Percentiles rank a stretch among this genome's conserved stretches.
phyloP scores from a whole-genome alignment of 2,797 vertebrate genomes.

The Alfaro cultratus region DNA sequence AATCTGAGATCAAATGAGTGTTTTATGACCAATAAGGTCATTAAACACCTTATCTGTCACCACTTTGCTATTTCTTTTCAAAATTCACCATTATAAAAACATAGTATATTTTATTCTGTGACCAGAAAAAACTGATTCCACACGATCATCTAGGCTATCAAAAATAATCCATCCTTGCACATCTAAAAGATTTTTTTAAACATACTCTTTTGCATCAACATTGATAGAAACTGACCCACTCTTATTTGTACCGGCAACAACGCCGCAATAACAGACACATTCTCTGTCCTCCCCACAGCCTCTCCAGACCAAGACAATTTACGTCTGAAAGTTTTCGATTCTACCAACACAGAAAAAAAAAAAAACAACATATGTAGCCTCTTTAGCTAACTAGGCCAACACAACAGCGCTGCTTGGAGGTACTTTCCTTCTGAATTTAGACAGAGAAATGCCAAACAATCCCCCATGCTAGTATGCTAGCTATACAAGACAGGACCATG shows the following conservation, averaged over 20 bases:
- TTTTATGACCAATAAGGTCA: not conserved
- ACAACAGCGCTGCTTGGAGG: not conserved
- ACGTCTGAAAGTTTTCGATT: no score
- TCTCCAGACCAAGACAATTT: no score
- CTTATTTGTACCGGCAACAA: no score
- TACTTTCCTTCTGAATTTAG: not conserved
- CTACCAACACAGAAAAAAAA: not conserved
- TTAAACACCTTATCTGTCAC: no score
- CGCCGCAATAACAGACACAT: no score
- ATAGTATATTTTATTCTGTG: no score
- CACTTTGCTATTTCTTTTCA: not conserved
- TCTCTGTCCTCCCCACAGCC: no score
- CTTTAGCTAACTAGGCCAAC: not conserved
- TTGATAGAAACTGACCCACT: no score
- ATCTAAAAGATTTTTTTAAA: not conserved
- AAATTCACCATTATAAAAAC: not conserved
- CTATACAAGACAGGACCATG: no score
- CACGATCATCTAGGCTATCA: not conserved
- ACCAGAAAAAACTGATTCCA: not conserved
- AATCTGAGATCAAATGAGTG: not conserved
- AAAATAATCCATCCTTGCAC: no score
- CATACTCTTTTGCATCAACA: not conserved
- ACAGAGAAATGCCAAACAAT: not conserved
- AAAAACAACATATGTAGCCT: not conserved
- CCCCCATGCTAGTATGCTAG: no score